Base-by-base conservation (phyloP, 2,113 vertebrate genomes). In the Cinclus cinclus region DNA sequence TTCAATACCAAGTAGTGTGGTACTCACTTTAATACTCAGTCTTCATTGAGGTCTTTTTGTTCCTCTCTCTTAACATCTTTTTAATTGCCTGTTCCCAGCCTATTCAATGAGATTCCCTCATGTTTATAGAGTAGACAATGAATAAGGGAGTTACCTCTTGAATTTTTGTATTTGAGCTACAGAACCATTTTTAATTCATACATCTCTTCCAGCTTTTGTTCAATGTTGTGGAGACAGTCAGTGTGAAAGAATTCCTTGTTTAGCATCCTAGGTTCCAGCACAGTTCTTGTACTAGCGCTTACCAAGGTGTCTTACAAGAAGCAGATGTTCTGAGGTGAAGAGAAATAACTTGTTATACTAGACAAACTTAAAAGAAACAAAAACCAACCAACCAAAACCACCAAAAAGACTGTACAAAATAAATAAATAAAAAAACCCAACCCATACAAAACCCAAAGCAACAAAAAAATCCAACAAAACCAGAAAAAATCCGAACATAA, bases 351-450 rank as follows among this genome's bases (percentile, higher is more conserved):
- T 2, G 1, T 64, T 64, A 23, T 15, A 53, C 9, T 67, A 86
- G 44, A 37, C 1, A 12, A 70, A 78, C 75, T 28, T 3, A 46
- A 64, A 50, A 37, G 59, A 83, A 23, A 28, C 28, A 41, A 25
- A 70, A 47, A 3, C 1, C 7, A 58, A 37, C 4, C 7, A 59
- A 52, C 28, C 2, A 55, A 79, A 63, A 10, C 17, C 5, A 6
- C 24, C 17, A 47, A 63, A 88, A 31, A 1, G 21, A 25, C 14
- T 0, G 1, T 41, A 64, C 2, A 39, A 78, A 46, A 68, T 41
- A 4, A 0, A 25, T 44, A 16, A 44, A 42, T 37, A 41, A 50
- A 6, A 17, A 35, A 6, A 11, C 1, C 1, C 18, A 18, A 79
- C 1, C 1, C 18, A 18, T 74, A 5, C 24, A 42, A 44, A 58